Evolutionary conservation across 2,888 invertebrate species (phyloP), one percentile per base, ranked within the genome.

Genomic region (Ernsta delagoae): DNA sequence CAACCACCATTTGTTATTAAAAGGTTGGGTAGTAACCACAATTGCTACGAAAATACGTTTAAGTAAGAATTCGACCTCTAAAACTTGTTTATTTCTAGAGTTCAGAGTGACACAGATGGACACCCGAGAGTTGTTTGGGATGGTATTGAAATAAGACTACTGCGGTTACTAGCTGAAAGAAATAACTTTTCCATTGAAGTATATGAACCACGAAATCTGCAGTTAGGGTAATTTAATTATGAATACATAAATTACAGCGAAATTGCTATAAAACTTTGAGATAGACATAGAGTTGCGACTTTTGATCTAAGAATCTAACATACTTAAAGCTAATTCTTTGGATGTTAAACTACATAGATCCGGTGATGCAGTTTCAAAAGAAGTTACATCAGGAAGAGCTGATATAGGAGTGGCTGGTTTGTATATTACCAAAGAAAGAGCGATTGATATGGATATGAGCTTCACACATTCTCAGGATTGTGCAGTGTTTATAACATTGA

Each of bases 141-240:
- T 82, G 97, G 97, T 7, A 85, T 96, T n/a, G 97, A 97, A 91
- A 88, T 96, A 64, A 94, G 96, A 72, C 78, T 97, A 11, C 83
- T 97, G 1, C 88, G 93, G 70, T 78, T 96, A 48, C 83, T 97
- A 31, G 94, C 95, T 0, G 87, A 94, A 74, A 90, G 94, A 74
- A 94, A 96, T 61, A 97, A 97, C 80, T 97, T 97, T 79, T 95
- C 96, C 0, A 91, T 95, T 6, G 96, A 96, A 82, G 95, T 96
- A 70, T 84, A 93, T 48, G 96, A 96, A 78, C 94, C 96, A 0
- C 86, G 84, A 43, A 92, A 94, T 57, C 75, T 80, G 5, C 74
- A 79, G 34, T 71, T 85, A 59, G 94, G 95, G 95, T 96, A 85
- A 88, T 81, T 36, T 1, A 36, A 36, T 36, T 36, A 4, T 36